Conservation (phyloP, 2,113 vertebrate genomes). For the Campylorhamphus procurvoides region DNA sequence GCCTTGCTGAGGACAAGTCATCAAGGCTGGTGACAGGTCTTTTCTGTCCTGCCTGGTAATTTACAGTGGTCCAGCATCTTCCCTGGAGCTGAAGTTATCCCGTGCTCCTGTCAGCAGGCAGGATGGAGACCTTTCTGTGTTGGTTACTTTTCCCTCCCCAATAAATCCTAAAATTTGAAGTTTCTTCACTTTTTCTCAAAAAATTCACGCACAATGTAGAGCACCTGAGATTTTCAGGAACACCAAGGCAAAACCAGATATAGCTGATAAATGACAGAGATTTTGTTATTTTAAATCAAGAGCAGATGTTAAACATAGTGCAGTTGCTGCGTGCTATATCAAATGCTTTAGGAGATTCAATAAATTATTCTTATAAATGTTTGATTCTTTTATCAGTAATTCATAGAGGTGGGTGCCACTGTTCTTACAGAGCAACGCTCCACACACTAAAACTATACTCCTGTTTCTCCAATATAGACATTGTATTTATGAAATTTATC, state of each 20-base stretch:
- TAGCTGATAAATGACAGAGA: neutral
- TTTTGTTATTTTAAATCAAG: neutral
- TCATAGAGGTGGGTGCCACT: neutral
- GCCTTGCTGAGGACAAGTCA: neutral
- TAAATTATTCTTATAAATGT: conserved; percentile 37
- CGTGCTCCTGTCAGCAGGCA: neutral
- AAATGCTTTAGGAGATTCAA: conserved; percentile 24
- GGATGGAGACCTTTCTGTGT: neutral
- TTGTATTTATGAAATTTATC: conserved; percentile 21
- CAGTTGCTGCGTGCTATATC: conserved; percentile 7
- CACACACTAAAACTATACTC: neutral
- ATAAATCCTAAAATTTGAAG: neutral
- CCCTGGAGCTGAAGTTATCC: neutral
- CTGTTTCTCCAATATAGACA: conserved; percentile 13
- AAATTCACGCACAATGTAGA: neutral
- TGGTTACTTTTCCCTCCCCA: neutral
- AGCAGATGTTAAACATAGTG: conserved; percentile 30
- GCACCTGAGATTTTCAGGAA: neutral
- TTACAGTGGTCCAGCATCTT: neutral
- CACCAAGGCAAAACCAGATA: neutral
- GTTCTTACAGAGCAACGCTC: neutral
- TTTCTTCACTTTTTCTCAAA: neutral
- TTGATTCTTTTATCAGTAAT: conserved; percentile 47
- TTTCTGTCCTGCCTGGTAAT: neutral
- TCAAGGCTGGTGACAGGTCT: neutral